Evolutionary conservation across 2,888 invertebrate genomes (phyloP), one percentile per base, ranked within the genome.

Genomic region (Acrobasis repandana): DNA sequence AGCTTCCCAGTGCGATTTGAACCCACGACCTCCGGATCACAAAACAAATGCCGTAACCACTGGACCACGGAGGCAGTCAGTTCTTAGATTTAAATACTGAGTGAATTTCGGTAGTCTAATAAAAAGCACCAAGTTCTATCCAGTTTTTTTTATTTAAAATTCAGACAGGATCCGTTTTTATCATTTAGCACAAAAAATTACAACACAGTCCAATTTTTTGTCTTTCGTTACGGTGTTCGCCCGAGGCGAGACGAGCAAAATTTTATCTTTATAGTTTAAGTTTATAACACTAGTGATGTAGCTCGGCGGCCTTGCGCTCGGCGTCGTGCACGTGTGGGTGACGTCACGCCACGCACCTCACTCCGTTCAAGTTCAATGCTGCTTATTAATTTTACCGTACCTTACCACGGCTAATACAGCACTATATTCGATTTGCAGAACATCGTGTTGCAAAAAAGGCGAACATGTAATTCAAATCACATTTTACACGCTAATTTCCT

Each of bases 291-390:
- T 54, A 54, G 46, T 46, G 43, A 14, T 57, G 33, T 57, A 33
- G 48, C 46, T 48, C 33, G 59, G 33, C 69, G 70, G 79, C 75
- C 76, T 78, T 76, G 79, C 65, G 65, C 59, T 64, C 67, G 57
- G 65, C 63, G 66, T 68, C 67, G 72, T 72, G 76, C 82, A 77
- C 82, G 80, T 77, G 82, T 77, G 70, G 62, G 67, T 88, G 84
- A 89, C 89, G 89, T 88, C 89, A 88, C 72, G 61, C 78, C 86
- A 87, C 86, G 83, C 83, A 82, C 77, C 73, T 72, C 71, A 72
- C 68, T 56, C 58, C 86, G 88, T 86, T 90, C 91, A 91, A 90
- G 90, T 91, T 91, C 91, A 91, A 90, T 90, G 91, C 72, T 90
- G 85, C 79, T 83, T 83, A 83, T 86, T 86, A 85, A 85, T 85